Conservation (phyloP, 2,797 vertebrate genomes). For the Lepus oiostolus region DNA sequence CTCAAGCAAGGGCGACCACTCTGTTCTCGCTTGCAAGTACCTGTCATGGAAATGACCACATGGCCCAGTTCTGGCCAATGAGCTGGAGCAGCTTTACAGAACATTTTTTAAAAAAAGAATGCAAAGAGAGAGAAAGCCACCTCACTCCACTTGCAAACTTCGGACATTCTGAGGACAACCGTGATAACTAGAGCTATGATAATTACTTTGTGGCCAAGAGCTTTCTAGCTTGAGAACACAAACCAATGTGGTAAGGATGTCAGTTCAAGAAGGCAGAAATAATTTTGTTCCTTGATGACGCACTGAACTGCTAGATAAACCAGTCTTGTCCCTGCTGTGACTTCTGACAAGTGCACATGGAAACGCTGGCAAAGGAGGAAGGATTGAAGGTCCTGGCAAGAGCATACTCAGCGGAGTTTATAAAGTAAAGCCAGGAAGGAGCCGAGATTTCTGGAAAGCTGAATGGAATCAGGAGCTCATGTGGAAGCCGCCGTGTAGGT, state of each 20-base stretch:
- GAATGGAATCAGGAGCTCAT: not conserved
- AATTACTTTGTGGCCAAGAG: conserved; percentile 50
- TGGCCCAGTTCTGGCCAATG: not conserved
- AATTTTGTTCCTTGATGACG: not conserved
- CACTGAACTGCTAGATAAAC: not conserved
- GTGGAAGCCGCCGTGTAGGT: not conserved
- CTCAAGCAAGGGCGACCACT: not conserved
- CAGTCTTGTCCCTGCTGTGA: not conserved
- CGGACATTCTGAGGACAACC: not conserved
- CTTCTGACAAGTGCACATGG: not conserved
- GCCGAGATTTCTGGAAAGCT: not conserved
- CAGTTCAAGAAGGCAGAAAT: not conserved
- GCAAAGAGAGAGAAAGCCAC: not conserved
- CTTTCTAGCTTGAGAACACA: conserved; percentile 14
- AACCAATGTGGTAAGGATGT: not conserved
- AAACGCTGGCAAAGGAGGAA: not conserved
- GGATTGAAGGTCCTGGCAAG: not conserved
- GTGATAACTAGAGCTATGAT: not conserved
- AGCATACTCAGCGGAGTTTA: not conserved
- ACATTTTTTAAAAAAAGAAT: not conserved
- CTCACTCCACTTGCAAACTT: conserved; percentile 1
- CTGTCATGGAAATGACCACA: not conserved
- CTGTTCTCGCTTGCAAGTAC: not conserved
- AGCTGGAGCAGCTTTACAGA: not conserved
- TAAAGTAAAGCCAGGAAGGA: not conserved